A percentile compares a stretch with the other conserved stretches of the same genome.
Conservation (phyloP, 2,888 invertebrate species). For the Cecidostiba fungosa region DNA sequence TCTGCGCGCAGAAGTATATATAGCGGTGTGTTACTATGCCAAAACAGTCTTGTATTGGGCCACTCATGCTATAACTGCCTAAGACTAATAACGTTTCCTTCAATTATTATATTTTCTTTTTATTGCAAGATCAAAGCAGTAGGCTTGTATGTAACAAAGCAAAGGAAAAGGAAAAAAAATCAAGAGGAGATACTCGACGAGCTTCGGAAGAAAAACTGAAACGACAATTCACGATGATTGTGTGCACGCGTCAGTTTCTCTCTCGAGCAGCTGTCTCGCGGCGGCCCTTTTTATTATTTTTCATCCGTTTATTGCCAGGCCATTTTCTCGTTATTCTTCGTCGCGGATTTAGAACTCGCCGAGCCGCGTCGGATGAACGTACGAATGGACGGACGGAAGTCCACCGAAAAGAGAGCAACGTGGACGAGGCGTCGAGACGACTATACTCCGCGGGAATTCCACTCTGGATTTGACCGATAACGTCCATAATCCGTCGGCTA, state of each 20-base stretch:
- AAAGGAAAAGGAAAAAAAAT: slow-evolving; percentile 14
- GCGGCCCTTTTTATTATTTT: slow-evolving; percentile 65
- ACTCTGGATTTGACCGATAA: slow-evolving; percentile 54
- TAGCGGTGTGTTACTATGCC: too few relatives aligned
- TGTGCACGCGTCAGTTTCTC: slow-evolving; percentile 22
- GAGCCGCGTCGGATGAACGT: background rate
- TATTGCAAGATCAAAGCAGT: too few relatives aligned
- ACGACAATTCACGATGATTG: slow-evolving; percentile 14
- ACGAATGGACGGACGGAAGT: slow-evolving; percentile 45
- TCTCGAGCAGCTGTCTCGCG: slow-evolving; percentile 19
- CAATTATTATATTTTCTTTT: too few relatives aligned
- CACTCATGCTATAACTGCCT: too few relatives aligned
- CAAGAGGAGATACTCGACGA: background rate
- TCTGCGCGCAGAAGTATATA: too few relatives aligned
- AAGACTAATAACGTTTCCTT: too few relatives aligned
- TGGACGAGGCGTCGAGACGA: background rate
- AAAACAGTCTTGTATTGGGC: too few relatives aligned
- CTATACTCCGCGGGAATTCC: slow-evolving; percentile 8
- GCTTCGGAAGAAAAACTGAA: background rate
- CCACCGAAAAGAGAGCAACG: background rate
- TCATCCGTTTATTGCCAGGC: slow-evolving; percentile 50
- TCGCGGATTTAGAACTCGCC: slow-evolving; percentile 61
- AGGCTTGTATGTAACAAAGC: slow-evolving; percentile 12
- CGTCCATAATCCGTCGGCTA: slow-evolving; percentile 47
- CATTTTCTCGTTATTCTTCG: slow-evolving; percentile 59